phyloP scores from a whole-genome alignment of 1,140 invertebrate genomes.

The Lanistes nyassanus region DNA sequence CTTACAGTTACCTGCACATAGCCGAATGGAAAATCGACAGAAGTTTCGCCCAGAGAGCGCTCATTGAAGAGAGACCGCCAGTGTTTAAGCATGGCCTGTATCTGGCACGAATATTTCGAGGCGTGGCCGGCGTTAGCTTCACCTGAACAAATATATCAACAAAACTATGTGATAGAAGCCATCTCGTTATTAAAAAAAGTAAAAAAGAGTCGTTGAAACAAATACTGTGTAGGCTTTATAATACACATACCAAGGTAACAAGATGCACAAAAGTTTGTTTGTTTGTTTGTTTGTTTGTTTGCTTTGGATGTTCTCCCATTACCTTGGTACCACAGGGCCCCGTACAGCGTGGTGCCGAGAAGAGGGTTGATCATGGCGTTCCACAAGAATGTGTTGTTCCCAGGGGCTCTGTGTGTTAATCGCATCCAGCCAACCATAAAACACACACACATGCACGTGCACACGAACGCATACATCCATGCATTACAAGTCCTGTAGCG shows the following conservation, averaged over 20 bases:
- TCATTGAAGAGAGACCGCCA: constrained; percentile 47
- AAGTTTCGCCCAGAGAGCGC: constrained; percentile 35
- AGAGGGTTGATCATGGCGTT: constrained; percentile 60
- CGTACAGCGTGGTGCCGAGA: constrained; percentile 44
- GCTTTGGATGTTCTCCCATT: too few species aligned
- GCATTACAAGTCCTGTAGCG: too few species aligned
- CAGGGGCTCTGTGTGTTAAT: not conserved
- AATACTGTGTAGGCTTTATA: not conserved
- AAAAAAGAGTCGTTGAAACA: not conserved
- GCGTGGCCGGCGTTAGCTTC: constrained; percentile 8
- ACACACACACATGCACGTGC: constrained; percentile 4
- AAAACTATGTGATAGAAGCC: too few species aligned
- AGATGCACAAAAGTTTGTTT: not conserved
- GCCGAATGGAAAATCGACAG: constrained; percentile 49
- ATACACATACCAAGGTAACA: not conserved
- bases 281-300: too few species aligned
- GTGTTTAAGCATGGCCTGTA: constrained; percentile 47
- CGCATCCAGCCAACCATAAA: too few species aligned
- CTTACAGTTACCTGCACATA: constrained; percentile 55
- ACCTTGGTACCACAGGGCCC: constrained; percentile 60
- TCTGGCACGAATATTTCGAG: constrained; percentile 45
- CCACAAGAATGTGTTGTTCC: constrained; percentile 35
- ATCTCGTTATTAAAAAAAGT: too few species aligned
- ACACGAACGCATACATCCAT: not conserved
- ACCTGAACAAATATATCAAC: constrained; percentile 16